Base-by-base conservation (phyloP, 2,888 invertebrate species). In the Nemurella pictetii region DNA sequence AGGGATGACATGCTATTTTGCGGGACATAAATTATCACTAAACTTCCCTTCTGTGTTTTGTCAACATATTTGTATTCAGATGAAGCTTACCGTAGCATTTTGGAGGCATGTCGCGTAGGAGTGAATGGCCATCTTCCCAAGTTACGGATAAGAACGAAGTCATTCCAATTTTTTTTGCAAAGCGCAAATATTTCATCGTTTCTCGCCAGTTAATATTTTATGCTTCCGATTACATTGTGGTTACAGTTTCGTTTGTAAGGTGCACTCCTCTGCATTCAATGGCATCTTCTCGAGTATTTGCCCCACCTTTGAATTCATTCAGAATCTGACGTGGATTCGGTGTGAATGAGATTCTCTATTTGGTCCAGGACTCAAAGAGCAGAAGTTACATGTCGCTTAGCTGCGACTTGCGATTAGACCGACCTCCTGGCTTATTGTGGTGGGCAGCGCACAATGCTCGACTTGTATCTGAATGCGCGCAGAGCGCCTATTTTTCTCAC, bases 331-430 rank as follows among this genome's bases (percentile, higher is more conserved):
- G 55, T 55, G 55, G 55, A 55, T 55, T 55, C 55, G 20, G 55
- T 55, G 55, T 55, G 55, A 55, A 55, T 55, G 55, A 55, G 9
- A 20, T 20, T 20, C 20, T 55, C 55, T 55, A 20, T 55, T 55
- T 7, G 55, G 55, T 55, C n/a, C 55, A 55, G 55, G 20, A 55
- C 20, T 55, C 55, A 55, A 20, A 55, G 55, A 55, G 55, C 55
- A 55, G 20, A 55, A 55, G 55, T 55, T 55, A 78, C 78, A 78
- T 78, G 78, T 78, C 78, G 78, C 30, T 78, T 78, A 30, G 78
- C 28, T 29, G 28, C 29, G 78, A 78, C 78, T 78, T 78, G 30
- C 30, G 78, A 78, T 78, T 78, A 29, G 29, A 30, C 29, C 78
- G 30, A 29, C 78, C 30, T 78, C 29, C 30, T 20, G 27, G 29